A percentile compares a stretch with the other conserved stretches of the same genome.
These are phyloP conservation scores for Chrysogorgia sp. DNA, from an alignment of 92 coral and sea anemone genomes.

Conservation along the genomic window DNA sequence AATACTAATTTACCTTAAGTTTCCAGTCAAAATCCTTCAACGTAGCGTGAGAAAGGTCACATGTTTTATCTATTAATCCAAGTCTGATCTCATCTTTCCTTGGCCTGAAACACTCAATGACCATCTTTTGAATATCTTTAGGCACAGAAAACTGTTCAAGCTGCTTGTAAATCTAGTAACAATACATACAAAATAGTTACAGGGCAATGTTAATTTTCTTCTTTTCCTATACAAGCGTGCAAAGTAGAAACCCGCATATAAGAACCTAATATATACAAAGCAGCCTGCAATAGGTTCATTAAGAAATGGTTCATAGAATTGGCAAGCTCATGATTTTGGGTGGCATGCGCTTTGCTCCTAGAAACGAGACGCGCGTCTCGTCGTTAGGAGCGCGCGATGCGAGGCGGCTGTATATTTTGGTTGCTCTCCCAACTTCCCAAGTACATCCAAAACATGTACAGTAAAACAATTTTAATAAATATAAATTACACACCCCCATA, in stretches of 20 bases:
- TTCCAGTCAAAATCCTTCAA: conserved; percentile 99
- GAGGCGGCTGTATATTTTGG: no score
- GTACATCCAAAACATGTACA: no score
- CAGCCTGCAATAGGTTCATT: not conserved
- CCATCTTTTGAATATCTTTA: conserved; percentile 73
- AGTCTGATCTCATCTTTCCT: conserved; percentile 81
- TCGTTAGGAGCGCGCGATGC: no score
- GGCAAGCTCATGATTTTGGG: not conserved
- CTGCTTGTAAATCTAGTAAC: conserved; percentile 70
- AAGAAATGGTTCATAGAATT: not conserved
- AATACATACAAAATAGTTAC: not conserved
- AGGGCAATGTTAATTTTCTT: no score
- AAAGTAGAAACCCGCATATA: no score
- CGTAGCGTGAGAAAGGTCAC: conserved; percentile 76
- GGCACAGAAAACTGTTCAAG: conserved; percentile 70
- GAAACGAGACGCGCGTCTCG: no score
- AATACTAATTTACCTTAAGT: conserved; percentile 74
- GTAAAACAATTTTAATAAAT: no score
- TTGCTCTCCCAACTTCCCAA: no score
- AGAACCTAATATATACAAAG: no score
- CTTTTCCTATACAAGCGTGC: no score
- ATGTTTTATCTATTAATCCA: conserved; percentile 70
- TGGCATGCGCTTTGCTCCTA: not conserved
- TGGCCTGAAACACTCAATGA: conserved; percentile 77
- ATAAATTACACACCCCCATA: no score